Percentiles rank a stretch among this genome's conserved stretches.
Conservation (phyloP, 1,140 invertebrate species). For the Magallana ariakensis region DNA sequence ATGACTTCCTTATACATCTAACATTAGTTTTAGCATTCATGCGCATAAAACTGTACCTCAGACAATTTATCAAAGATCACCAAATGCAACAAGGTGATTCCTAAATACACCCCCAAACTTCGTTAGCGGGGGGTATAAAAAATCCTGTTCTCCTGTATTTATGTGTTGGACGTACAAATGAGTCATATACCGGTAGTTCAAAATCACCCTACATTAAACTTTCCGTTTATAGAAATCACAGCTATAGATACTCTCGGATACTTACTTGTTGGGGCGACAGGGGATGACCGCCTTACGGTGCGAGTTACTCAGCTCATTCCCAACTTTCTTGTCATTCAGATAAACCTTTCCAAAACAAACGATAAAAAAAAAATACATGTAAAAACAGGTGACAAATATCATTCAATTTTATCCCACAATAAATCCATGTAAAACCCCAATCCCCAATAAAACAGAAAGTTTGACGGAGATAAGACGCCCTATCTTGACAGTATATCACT, state of each 20-base stretch:
- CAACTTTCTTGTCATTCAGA: slow-evolving; percentile 78
- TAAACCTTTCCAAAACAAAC: slow-evolving; percentile 67
- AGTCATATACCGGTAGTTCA: too few species aligned
- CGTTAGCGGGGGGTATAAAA: too few species aligned
- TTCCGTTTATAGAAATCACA: too few species aligned
- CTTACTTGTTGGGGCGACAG: slow-evolving; percentile 77
- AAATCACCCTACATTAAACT: too few species aligned
- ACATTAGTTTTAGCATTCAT: too few species aligned
- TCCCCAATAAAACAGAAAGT: slow-evolving; percentile 20
- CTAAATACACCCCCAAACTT: too few species aligned
- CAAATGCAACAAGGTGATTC: too few species aligned
- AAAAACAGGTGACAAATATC: neutral
- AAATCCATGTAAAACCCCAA: neutral
- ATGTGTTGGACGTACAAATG: too few species aligned
- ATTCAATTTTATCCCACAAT: neutral
- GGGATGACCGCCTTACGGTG: slow-evolving; percentile 79
- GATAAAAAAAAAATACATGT: neutral
- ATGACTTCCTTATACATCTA: too few species aligned
- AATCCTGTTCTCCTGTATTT: too few species aligned
- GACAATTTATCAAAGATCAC: too few species aligned
- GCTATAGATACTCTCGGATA: neutral
- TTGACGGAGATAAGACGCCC: neutral
- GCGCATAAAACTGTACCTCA: too few species aligned
- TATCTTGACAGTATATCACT: neutral
- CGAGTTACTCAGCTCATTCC: slow-evolving; percentile 73